Base-by-base conservation (phyloP, 23 tunicate species). In the Styela clava region DNA sequence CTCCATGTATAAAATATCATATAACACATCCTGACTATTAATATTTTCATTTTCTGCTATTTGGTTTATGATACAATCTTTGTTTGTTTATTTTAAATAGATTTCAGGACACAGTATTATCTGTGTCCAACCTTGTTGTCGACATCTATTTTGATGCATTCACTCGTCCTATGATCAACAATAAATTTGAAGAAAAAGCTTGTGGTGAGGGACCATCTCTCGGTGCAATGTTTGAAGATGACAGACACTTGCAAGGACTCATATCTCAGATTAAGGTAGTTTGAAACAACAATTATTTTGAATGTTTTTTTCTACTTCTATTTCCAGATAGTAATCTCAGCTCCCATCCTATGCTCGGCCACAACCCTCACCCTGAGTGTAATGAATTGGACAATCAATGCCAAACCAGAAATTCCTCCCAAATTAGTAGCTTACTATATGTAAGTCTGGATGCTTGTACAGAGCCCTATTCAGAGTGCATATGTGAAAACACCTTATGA, bases 141-240 rank as follows among this genome's bases (percentile, higher is more conserved):
- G 99, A 95, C 69, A 22, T 34, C 35, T 95, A 86, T 79, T 95
- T 95, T 76, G 93, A 95, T 65, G 99, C 99, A 7, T 95, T 95
- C 85, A 95, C 99, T 16, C 93, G 99, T 1, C 99, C 99, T 20
- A 79, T 86, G 23, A 90, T 95, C 64, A 95, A 95, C 92, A 83
- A 69, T 51, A 95, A 95, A 67, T 90, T 90, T 76, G 99, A 95
- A 62, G 99, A 95, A 65, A 95, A 95, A 73, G 86, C 86, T 29
- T 95, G 99, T 70, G 99, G 99, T 3, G 99, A 95, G 24, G 99
- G 99, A 1, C 99, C 99, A 1, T 90, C 96, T 0, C 77, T 95
- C 2, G 69, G 79, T 2, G 89, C 96, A 24, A 95, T 95, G 95
- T 95, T 95, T 74, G 95, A 95, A 29, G 99, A 95, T 77, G 99